Percentiles rank a stretch among this genome's conserved stretches.
Conservation (phyloP, 2,888 invertebrate species). For the Trichopria drosophilae region DNA sequence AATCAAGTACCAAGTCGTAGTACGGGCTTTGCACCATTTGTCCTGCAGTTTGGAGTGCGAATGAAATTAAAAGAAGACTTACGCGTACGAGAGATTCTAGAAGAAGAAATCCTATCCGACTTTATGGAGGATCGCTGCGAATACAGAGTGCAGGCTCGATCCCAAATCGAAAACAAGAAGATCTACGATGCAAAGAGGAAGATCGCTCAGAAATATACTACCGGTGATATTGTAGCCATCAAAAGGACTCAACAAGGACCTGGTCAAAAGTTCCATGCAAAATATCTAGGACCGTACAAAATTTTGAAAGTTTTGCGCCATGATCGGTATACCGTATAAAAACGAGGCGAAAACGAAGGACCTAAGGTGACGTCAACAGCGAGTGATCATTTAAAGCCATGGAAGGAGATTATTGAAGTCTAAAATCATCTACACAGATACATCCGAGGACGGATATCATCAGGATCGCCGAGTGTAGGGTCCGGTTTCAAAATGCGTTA, state of each 20-base stretch:
- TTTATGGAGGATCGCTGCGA: too few species aligned
- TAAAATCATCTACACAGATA: too few species aligned
- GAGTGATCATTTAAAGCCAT: conserved; percentile 23
- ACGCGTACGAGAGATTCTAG: conserved; percentile 5
- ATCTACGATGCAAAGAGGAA: conserved; percentile 25
- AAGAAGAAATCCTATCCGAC: too few species aligned
- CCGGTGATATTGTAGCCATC: conserved; percentile 44
- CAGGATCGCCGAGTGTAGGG: conserved; percentile 32
- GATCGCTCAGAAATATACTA: conserved; percentile 28
- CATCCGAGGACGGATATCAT: conserved; percentile 23
- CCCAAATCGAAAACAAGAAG: conserved; percentile 32
- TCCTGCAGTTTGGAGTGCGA: too few species aligned
- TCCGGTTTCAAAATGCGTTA: too few species aligned
- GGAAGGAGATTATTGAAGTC: conserved; percentile 6
- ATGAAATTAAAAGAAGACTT: too few species aligned
- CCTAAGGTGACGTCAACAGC: conserved; percentile 13
- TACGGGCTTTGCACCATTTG: too few species aligned
- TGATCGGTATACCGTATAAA: conserved; percentile 18
- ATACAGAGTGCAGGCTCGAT: conserved; percentile 25
- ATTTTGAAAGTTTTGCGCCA: conserved; percentile 22
- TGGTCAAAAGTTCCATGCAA: conserved; percentile 42
- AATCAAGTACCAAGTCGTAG: too few species aligned
- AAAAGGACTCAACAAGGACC: conserved; percentile 48
- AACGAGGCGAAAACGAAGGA: conserved; percentile 9
- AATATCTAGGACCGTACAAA: conserved; percentile 43